A percentile compares a stretch with the other conserved stretches of the same genome.
phyloP scores from a whole-genome alignment of 2,113 vertebrate species.

The Caretta caretta region DNA sequence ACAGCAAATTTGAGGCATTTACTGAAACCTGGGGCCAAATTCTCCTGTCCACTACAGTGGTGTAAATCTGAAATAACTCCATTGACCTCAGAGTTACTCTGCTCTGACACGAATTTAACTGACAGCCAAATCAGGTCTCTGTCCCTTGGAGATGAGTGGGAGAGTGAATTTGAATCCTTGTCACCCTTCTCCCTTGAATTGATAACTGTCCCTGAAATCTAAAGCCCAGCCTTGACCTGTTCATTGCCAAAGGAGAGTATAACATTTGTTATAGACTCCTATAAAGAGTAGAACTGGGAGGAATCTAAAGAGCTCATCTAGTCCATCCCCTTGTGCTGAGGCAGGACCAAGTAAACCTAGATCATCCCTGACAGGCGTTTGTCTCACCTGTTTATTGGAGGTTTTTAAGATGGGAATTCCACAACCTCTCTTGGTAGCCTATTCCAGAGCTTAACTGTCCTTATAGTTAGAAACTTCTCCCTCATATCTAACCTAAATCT shows the following conservation, averaged over 20 bases:
- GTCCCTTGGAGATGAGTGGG: not conserved
- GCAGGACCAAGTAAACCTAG: not conserved
- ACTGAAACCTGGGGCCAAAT: not conserved
- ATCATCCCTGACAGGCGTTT: not conserved
- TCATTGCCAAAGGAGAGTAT: not conserved
- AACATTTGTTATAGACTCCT: not conserved
- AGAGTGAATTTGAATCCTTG: not conserved
- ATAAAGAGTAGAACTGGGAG: not conserved
- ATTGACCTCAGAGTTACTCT: not conserved
- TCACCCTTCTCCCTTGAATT: not conserved
- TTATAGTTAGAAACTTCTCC: not conserved
- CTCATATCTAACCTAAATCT: not conserved
- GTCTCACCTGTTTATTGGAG: not conserved
- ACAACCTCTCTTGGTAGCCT: not conserved
- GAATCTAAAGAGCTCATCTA: not conserved
- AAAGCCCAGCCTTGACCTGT: not conserved
- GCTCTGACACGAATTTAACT: not conserved
- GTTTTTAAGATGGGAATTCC: not conserved
- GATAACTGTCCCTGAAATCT: not conserved
- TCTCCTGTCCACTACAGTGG: not conserved
- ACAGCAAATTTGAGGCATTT: not conserved
- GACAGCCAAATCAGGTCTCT: not conserved
- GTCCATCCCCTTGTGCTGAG: not conserved
- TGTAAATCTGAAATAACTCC: not conserved
- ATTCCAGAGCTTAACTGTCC: not conserved